Conservation (phyloP, 2,113 vertebrate species). For the Grammomys dolichurus region DNA sequence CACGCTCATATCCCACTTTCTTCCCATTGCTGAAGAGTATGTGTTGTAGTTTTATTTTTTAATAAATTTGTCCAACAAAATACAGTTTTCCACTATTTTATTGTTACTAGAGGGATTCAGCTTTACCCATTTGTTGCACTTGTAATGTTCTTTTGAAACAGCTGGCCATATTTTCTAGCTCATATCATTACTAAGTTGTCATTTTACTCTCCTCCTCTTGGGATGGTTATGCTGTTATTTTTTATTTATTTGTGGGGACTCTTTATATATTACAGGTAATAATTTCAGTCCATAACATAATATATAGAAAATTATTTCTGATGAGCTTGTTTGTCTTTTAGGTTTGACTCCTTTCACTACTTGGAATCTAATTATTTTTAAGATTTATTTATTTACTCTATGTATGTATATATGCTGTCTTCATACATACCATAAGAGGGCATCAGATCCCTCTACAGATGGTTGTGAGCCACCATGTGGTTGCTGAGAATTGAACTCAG, state of each 20-base stretch:
- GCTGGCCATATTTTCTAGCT: background rate
- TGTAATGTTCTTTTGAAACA: conserved; percentile 40
- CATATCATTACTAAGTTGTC: background rate
- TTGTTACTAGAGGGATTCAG: background rate
- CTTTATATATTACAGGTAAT: conserved; percentile 11
- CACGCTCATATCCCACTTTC: background rate
- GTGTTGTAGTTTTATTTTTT: background rate
- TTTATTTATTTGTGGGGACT: conserved; percentile 55
- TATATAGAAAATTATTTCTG: background rate
- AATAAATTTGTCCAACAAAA: conserved; percentile 6
- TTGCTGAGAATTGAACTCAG: too few relatives aligned
- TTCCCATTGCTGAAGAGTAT: background rate
- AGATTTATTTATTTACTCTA: too few relatives aligned
- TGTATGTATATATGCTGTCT: too few relatives aligned
- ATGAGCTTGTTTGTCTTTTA: conserved; percentile 33
- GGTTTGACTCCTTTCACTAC: conserved; percentile 37
- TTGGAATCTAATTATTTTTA: conserved; percentile 27
- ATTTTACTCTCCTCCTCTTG: background rate
- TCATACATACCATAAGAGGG: too few relatives aligned
- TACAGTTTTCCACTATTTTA: conserved; percentile 20
- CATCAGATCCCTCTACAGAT: too few relatives aligned
- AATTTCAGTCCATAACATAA: conserved; percentile 1
- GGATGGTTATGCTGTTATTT: background rate
- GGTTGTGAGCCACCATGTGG: too few relatives aligned
- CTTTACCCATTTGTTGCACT: background rate